phyloP scores from a whole-genome alignment of 1,140 invertebrate species.

The Ostrea denselamellosa region DNA sequence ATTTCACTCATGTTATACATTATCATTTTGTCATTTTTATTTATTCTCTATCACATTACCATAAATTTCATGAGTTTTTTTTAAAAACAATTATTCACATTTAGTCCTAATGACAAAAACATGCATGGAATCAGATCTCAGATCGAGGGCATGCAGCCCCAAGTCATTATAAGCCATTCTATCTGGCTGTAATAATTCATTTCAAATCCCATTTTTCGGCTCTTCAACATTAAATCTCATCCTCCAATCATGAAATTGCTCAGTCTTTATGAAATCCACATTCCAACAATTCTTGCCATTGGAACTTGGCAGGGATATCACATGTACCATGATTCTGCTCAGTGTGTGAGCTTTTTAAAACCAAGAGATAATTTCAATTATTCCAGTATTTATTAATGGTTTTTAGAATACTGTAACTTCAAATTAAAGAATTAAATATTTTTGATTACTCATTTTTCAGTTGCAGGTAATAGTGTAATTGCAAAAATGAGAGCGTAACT shows the following conservation, averaged over 20 bases:
- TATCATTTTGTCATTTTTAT: no score
- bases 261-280: background rate
- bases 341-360: background rate
- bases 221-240: background rate
- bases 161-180: background rate
- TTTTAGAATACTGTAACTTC: background rate
- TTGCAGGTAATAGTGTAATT: background rate
- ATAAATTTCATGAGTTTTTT: no score
- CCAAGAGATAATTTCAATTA: background rate
- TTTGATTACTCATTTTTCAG: background rate
- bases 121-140: background rate
- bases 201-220: background rate
- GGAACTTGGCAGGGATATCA: background rate
- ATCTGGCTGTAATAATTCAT: background rate
- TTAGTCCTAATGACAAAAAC: background rate
- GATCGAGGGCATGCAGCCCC: background rate
- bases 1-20: no score
- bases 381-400: background rate
- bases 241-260: background rate
- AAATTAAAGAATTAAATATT: background rate
- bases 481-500: background rate
- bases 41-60: no score
- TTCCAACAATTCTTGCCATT: conserved; percentile 22
- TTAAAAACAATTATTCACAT: background rate
- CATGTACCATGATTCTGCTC: background rate